Evolutionary conservation across 2,888 invertebrate species (phyloP).

Genomic region (Aromia moschata): DNA sequence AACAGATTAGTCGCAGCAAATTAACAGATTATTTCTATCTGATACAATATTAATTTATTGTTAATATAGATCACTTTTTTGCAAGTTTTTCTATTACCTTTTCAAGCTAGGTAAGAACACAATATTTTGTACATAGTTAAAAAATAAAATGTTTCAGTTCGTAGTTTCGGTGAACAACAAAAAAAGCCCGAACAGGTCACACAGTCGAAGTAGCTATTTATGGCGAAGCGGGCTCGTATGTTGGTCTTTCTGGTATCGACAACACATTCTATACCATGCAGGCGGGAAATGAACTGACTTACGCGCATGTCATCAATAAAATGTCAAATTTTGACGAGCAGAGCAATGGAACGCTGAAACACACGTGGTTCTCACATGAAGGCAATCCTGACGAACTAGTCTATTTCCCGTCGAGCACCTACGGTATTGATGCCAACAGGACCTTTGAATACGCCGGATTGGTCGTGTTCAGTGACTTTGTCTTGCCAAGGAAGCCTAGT

Average conservation of each 20-base stretch:
- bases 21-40: no score
- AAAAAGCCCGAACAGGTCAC: slow-evolving; percentile 92
- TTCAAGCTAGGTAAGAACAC: no score
- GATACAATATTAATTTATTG: no score
- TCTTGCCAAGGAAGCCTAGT: slow-evolving; percentile 73
- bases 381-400: slow-evolving; percentile 87
- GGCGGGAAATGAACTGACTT: slow-evolving; percentile 89
- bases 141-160: no score
- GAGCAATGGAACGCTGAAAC: slow-evolving; percentile 83
- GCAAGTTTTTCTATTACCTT: no score
- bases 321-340: slow-evolving; percentile 89
- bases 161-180: slow-evolving; percentile 89
- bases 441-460: slow-evolving; percentile 92
- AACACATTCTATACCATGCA: slow-evolving; percentile 92
- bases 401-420: slow-evolving; percentile 89
- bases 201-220: slow-evolving; percentile 92
- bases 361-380: slow-evolving; percentile 85
- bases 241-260: slow-evolving; percentile 90
- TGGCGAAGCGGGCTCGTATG: slow-evolving; percentile 94
- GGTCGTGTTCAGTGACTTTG: slow-evolving; percentile 90
- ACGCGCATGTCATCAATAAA: slow-evolving; percentile 85
- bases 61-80: no score
- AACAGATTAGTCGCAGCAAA: no score
- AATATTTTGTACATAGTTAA: no score
- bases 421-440: slow-evolving; percentile 93